Percentiles rank a stretch among this genome's conserved stretches.
Conservation (phyloP, 2,888 invertebrate species). For the Parthenolecanium corni region DNA sequence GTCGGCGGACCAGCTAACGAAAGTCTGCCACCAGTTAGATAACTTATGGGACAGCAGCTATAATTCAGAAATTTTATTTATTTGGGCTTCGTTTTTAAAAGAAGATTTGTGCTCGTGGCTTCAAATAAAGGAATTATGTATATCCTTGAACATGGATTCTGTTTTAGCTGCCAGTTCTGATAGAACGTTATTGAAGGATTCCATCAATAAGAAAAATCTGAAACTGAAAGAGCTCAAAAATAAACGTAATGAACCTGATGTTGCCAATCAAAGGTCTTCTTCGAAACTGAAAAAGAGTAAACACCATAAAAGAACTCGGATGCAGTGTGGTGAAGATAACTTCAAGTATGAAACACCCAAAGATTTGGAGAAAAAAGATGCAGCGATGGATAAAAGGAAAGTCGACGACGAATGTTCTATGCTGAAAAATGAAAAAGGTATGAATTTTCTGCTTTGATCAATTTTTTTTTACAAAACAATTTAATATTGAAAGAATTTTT, state of each 20-base stretch:
- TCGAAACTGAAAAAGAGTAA: background rate
- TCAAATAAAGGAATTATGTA: background rate
- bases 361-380: conserved; percentile 8
- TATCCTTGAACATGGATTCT: background rate
- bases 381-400: background rate
- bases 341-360: conserved; percentile 20
- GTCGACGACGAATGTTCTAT: no score
- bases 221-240: background rate
- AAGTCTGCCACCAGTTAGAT: conserved; percentile 9
- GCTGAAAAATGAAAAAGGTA: background rate
- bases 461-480: background rate
- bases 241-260: background rate
- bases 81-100: conserved; percentile 12
- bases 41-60: background rate
- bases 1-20: background rate
- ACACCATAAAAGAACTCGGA: background rate
- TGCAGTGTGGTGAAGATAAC: background rate
- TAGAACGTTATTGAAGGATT: background rate
- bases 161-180: background rate
- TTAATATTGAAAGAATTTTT: no score
- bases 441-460: background rate
- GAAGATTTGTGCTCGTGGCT: conserved; percentile 13
- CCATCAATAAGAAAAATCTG: background rate
- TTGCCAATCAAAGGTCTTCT: background rate
- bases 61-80: conserved; percentile 10